A percentile compares a stretch with the other conserved stretches of the same genome.
phyloP scores from a whole-genome alignment of 2,113 vertebrate species.

The Chrysochloris asiatica region DNA sequence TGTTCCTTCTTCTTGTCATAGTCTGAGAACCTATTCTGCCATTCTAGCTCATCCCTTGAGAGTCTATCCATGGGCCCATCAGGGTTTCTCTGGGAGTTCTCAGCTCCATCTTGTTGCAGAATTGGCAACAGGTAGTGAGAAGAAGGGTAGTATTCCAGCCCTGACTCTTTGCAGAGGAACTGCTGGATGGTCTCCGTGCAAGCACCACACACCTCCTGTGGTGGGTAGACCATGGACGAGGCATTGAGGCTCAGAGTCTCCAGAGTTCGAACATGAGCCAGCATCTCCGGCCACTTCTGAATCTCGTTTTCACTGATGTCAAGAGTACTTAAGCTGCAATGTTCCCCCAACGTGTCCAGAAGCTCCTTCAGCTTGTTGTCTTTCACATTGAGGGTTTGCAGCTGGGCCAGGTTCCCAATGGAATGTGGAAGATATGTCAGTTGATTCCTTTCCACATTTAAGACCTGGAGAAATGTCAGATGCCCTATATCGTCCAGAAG shows the following conservation, averaged over 20 bases:
- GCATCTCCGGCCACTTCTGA: conserved; percentile 84
- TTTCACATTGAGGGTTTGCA: conserved; percentile 94
- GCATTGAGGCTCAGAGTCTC: conserved; percentile 92
- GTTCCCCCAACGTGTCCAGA: conserved; percentile 82
- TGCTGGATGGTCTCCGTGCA: conserved; percentile 92
- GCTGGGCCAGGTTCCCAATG: conserved; percentile 87
- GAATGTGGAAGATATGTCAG: conserved; percentile 90
- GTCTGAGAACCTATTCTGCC: conserved; percentile 95
- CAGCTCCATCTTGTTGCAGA: conserved; percentile 86
- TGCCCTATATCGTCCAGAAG: conserved; percentile 93
- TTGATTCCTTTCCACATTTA: conserved; percentile 93
- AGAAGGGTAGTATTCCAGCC: conserved; percentile 92
- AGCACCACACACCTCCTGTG: conserved; percentile 85
- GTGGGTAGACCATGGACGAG: conserved; percentile 89
- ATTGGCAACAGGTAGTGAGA: conserved; percentile 89
- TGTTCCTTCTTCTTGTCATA: conserved; percentile 96
- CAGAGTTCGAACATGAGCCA: conserved; percentile 89
- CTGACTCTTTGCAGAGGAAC: conserved; percentile 92
- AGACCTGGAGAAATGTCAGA: conserved; percentile 90
- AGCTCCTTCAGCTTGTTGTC: conserved; percentile 91
- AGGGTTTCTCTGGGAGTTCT: conserved; percentile 80
- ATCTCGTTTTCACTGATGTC: conserved; percentile 91
- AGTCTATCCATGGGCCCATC: conserved; percentile 80
- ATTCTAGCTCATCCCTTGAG: conserved; percentile 84
- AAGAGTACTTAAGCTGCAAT: conserved; percentile 90